phyloP scores from a whole-genome alignment of 2,113 vertebrate genomes.

The Eulemur macaco region DNA sequence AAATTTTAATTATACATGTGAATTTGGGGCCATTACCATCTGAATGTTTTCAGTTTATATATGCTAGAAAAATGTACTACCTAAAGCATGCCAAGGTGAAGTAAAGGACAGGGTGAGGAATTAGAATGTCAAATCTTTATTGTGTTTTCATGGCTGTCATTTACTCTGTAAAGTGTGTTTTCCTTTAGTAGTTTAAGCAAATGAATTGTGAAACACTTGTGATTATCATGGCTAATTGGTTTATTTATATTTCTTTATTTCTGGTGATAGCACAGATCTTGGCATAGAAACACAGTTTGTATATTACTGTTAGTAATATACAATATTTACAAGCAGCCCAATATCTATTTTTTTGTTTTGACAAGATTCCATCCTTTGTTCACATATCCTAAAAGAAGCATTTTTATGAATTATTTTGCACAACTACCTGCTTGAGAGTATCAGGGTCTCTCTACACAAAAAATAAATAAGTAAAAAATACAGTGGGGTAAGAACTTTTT shows the following conservation, averaged over 20 bases:
- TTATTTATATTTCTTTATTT: constrained; percentile 1
- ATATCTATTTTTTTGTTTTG: not conserved
- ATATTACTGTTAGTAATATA: not conserved
- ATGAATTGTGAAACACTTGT: constrained; percentile 17
- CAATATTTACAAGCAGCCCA: not conserved
- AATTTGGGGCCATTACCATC: not conserved
- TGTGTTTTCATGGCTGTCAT: not conserved
- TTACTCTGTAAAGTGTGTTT: not conserved
- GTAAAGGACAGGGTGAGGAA: not conserved
- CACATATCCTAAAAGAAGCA: not conserved
- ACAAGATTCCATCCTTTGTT: not conserved
- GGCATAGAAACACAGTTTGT: not conserved
- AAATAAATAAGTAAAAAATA: not conserved
- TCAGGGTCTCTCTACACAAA: not conserved
- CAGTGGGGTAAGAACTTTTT: not conserved
- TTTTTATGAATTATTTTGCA: not conserved
- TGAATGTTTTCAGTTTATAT: not conserved
- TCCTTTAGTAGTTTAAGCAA: constrained; percentile 22
- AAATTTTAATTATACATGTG: not conserved
- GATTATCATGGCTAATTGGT: not conserved
- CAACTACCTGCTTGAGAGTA: not conserved
- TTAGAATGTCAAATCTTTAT: not conserved
- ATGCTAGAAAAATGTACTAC: not conserved
- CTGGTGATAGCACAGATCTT: not conserved
- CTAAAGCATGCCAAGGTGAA: not conserved